These are phyloP conservation scores for Uria lomvia DNA, from an alignment of 2,113 vertebrate species.

Conservation along the genomic window DNA sequence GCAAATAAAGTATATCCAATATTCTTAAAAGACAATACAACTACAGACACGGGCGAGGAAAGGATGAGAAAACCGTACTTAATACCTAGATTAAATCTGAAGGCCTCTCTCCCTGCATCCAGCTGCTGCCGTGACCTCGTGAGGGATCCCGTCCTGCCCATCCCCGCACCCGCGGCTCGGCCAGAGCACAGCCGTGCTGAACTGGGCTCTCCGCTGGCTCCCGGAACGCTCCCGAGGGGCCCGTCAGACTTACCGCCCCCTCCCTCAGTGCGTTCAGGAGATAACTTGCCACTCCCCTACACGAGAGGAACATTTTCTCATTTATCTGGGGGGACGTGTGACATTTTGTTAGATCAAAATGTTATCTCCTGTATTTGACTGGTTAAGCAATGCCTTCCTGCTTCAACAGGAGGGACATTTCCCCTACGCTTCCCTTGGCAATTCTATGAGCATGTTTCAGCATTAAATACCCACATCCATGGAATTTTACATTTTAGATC, in stretches of 20 bases:
- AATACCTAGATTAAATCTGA: neutral
- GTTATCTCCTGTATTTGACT: neutral
- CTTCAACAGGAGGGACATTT: neutral
- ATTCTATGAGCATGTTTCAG: neutral
- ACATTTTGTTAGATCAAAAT: neutral
- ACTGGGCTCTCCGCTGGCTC: neutral
- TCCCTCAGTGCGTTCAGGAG: neutral
- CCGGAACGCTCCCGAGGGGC: accelerated
- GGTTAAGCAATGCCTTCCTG: neutral
- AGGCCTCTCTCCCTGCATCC: neutral
- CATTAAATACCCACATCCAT: neutral
- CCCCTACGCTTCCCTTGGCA: neutral
- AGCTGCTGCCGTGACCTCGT: neutral
- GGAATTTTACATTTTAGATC: neutral
- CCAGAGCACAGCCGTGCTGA: neutral
- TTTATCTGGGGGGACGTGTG: neutral
- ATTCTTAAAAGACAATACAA: neutral
- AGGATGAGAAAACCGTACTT: neutral
- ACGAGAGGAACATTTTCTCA: neutral
- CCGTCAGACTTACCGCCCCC: neutral
- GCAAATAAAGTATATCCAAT: neutral
- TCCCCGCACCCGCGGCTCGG: too few species aligned
- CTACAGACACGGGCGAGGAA: neutral
- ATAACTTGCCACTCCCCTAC: neutral
- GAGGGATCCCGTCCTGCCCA: neutral